A percentile compares a stretch with the other conserved stretches of the same genome.
These are phyloP conservation scores for Drosophila mimica DNA, from an alignment of 2,888 invertebrate species.

Conservation along the genomic window DNA sequence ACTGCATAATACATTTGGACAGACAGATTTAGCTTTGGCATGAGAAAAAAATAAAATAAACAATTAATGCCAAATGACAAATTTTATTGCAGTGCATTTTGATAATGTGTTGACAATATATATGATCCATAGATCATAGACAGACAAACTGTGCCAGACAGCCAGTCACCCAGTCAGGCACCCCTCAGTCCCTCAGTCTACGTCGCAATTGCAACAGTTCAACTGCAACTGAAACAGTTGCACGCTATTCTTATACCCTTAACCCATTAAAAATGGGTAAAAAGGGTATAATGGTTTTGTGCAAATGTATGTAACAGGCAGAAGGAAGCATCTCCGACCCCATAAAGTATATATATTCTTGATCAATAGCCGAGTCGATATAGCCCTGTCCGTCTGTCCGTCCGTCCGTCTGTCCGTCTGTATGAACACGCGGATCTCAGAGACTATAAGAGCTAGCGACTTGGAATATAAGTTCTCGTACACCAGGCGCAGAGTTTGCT, in stretches of 20 bases:
- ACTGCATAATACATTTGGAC: neutral
- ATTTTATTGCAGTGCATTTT: constrained; percentile 18
- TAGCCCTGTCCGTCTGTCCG: no score
- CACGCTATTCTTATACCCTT: constrained; percentile 15
- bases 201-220: neutral
- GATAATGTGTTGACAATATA: constrained; percentile 4
- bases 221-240: constrained; percentile 41
- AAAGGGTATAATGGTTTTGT: no score
- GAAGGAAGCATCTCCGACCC: no score
- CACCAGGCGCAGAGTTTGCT: no score
- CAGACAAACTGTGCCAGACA: constrained; percentile 6
- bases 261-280: no score
- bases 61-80: neutral
- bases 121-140: constrained; percentile 13
- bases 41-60: neutral
- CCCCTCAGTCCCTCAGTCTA: neutral
- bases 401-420: no score
- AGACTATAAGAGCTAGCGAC: no score
- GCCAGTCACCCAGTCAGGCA: constrained; percentile 19
- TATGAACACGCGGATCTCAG: no score
- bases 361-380: no score
- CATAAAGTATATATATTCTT: no score
- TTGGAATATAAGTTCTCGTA: no score
- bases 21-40: neutral
- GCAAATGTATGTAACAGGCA: no score